Conservation (phyloP, 2,113 vertebrate species). For the Otis tarda region DNA sequence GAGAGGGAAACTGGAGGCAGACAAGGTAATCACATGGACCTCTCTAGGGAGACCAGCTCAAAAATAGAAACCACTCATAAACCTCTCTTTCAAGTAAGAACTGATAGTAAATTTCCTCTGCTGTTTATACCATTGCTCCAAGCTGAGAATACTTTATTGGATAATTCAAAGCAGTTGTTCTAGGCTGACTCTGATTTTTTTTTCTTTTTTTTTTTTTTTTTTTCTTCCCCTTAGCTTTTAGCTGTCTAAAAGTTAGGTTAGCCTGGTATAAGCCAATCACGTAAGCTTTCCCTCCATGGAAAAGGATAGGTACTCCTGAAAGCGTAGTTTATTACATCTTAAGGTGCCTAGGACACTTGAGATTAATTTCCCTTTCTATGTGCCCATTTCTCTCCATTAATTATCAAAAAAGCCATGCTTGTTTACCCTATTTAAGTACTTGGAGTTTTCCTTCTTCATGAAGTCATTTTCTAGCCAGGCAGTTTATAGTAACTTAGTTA, state of each 20-base stretch:
- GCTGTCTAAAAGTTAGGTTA: not conserved
- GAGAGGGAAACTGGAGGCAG: not conserved
- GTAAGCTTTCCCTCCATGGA: not conserved
- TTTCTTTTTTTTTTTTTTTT: accelerated
- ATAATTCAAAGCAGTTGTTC: not conserved
- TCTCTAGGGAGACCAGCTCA: not conserved
- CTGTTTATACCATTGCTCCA: not conserved
- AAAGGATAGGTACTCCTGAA: not conserved
- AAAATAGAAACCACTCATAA: not conserved
- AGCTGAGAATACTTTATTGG: not conserved
- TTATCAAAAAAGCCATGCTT: not conserved
- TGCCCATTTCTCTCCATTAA: not conserved
- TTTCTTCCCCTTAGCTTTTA: not conserved
- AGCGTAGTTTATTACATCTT: not conserved
- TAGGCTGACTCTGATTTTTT: not conserved
- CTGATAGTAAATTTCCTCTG: not conserved
- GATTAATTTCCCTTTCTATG: not conserved
- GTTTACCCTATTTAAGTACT: not conserved
- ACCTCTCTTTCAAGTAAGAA: not conserved
- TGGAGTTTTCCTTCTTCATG: not conserved
- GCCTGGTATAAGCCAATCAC: not conserved
- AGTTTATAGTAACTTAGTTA: not conserved
- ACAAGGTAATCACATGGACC: not conserved
- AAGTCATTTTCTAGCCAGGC: not conserved
- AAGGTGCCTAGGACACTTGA: not conserved